Conservation (phyloP, 2,797 vertebrate species). For the Lepidocolaptes lacrymiger region DNA sequence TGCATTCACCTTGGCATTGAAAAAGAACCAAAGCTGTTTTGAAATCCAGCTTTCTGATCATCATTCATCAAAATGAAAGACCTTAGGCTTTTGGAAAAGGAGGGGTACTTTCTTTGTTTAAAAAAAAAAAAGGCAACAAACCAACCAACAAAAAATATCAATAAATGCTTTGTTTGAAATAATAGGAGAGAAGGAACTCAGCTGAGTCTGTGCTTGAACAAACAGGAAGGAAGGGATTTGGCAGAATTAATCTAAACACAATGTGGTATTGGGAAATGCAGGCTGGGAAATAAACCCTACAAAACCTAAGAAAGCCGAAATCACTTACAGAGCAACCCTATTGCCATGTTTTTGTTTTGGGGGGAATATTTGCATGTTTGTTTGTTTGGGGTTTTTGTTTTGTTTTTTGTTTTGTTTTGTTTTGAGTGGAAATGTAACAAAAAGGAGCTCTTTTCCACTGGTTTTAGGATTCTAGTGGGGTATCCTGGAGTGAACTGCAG, state of each 20-base stretch:
- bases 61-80: not conserved
- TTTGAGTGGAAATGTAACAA: not conserved
- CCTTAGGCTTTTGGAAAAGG: not conserved
- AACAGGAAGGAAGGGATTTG: conserved; percentile 38
- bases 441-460: not conserved
- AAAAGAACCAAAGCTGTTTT: not conserved
- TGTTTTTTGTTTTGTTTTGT: no score
- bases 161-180: not conserved
- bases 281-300: not conserved
- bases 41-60: not conserved
- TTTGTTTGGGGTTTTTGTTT: no score
- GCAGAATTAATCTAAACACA: not conserved
- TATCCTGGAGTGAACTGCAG: rapidly evolving
- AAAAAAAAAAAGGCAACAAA: not conserved
- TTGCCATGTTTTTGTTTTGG: not conserved
- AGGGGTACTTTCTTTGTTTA: not conserved
- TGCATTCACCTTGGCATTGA: not conserved
- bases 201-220: not conserved
- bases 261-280: not conserved
- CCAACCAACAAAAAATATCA: not conserved
- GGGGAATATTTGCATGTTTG: no score
- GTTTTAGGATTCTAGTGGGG: not conserved
- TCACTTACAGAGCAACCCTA: not conserved
- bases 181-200: not conserved
- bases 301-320: not conserved